Percentiles rank a stretch among this genome's conserved stretches.
Conservation (phyloP, 2,113 vertebrate genomes). For the Pelmatolapia mariae region DNA sequence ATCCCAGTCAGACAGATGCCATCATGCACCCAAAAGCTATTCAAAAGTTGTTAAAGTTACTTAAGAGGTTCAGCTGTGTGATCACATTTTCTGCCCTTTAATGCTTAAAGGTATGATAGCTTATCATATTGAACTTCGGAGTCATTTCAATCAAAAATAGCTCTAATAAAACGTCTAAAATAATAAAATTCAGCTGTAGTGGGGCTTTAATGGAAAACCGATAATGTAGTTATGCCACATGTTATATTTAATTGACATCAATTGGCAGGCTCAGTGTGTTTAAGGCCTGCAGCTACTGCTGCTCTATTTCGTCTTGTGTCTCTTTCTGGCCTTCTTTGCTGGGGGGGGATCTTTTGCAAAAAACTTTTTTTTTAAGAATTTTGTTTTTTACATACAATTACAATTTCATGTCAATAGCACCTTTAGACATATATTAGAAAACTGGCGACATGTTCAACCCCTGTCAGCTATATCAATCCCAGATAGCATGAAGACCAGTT, state of each 20-base stretch:
- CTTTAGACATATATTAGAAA: background rate
- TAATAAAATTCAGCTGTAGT: background rate
- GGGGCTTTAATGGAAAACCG: background rate
- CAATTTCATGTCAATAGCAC: background rate
- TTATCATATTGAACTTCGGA: background rate
- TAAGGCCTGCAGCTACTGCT: background rate
- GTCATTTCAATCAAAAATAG: background rate
- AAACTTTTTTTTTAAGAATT: fast-evolving
- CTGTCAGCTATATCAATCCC: background rate
- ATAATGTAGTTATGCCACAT: background rate
- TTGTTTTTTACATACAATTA: background rate
- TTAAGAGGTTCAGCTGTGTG: background rate
- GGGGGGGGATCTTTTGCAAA: background rate
- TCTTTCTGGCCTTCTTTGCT: background rate
- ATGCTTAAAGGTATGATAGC: background rate
- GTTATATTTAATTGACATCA: background rate
- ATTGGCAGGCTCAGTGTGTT: background rate
- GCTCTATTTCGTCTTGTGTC: background rate
- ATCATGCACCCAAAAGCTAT: background rate
- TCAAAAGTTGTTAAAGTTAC: background rate
- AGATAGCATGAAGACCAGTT: background rate
- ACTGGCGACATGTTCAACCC: background rate
- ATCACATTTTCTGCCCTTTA: background rate
- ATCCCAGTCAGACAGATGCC: background rate
- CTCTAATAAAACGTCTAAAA: background rate